phyloP scores from a whole-genome alignment of 1,140 invertebrate species.

The Apis mellifera region Amel_HAv3.1 CM009932.2:11933501-11934000 shows the following conservation, averaged over 20 bases:
- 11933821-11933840: not conserved
- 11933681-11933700: too few relatives aligned
- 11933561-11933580: not conserved
- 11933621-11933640: not conserved
- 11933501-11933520: not conserved
- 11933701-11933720: not conserved
- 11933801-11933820: constrained; percentile 7
- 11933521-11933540: constrained; percentile 31
- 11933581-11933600: not conserved
- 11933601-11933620: not conserved
- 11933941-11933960: too few relatives aligned
- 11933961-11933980: too few relatives aligned
- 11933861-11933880: not conserved
- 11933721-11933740: constrained; percentile 15
- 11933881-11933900: not conserved
- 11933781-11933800: not conserved
- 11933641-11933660: too few relatives aligned
- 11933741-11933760: not conserved
- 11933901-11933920: not conserved
- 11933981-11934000: too few relatives aligned
- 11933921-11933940: too few relatives aligned
- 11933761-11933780: not conserved
- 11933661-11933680: too few relatives aligned
- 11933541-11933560: not conserved
- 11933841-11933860: not conserved